A percentile compares a stretch with the other conserved stretches of the same genome.
These are phyloP conservation scores for Channallabes apus DNA, from an alignment of 2,797 vertebrate genomes.

Conservation along the genomic window DNA sequence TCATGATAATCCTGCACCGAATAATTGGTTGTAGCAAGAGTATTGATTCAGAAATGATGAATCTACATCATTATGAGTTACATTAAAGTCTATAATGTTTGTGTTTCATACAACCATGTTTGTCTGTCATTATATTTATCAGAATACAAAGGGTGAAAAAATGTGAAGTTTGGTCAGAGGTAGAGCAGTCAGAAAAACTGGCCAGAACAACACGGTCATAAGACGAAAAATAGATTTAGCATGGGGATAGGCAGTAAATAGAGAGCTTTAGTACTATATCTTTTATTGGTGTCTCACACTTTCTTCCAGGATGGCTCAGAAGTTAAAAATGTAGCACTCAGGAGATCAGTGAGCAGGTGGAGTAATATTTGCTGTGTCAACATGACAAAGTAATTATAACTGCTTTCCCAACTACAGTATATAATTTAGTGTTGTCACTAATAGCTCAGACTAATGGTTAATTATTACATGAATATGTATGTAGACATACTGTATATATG, in stretches of 20 bases:
- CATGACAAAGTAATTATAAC: conserved; percentile 16
- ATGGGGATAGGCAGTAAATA: not conserved
- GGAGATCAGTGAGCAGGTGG: not conserved
- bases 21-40: not conserved
- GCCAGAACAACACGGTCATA: conserved; percentile 31
- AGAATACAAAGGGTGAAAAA: conserved; percentile 5
- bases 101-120: not conserved
- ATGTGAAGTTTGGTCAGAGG: conserved; percentile 40
- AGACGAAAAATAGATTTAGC: not conserved
- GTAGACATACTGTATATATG: no score
- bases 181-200: conserved; percentile 39
- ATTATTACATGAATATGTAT: not conserved
- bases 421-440: not conserved
- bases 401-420: not conserved
- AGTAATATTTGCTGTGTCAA: conserved; percentile 3
- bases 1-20: not conserved
- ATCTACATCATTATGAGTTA: not conserved
- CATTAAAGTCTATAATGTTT: conserved; percentile 1
- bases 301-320: conserved; percentile 46
- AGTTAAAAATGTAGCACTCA: conserved; percentile 53
- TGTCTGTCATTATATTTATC: not conserved
- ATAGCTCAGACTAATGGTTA: not conserved
- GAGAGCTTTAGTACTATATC: conserved; percentile 46
- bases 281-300: conserved; percentile 56
- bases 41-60: not conserved